These are phyloP conservation scores for Yoshiicerus persimilis DNA, from an alignment of 1,140 invertebrate species.

Conservation along the genomic window DNA sequence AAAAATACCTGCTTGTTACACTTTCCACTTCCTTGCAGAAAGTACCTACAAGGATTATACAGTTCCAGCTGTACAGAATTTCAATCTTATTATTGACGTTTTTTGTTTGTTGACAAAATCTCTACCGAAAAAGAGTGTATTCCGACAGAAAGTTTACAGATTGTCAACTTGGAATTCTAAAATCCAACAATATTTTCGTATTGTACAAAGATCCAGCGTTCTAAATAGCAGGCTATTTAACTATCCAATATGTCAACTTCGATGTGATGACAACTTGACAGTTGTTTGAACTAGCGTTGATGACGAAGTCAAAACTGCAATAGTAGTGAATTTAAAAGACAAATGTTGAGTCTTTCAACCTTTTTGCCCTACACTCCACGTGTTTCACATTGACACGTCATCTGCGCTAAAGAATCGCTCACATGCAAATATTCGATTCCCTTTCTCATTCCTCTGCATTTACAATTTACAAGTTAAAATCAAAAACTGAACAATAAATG, in stretches of 20 bases:
- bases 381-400: constrained; percentile 21
- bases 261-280: background rate
- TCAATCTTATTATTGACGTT: background rate
- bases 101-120: background rate
- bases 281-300: background rate
- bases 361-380: constrained; percentile 2
- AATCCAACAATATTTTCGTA: too few relatives aligned
- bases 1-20: background rate
- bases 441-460: background rate
- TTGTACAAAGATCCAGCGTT: too few relatives aligned
- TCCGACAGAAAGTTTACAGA: too few relatives aligned
- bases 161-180: too few relatives aligned
- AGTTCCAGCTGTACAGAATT: background rate
- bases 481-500: too few relatives aligned
- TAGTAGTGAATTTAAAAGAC: background rate
- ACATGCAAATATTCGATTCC: background rate
- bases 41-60: background rate
- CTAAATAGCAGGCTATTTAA: too few relatives aligned
- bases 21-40: background rate
- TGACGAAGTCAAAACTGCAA: background rate
- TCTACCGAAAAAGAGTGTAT: too few relatives aligned
- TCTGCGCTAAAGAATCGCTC: background rate
- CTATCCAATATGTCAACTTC: background rate
- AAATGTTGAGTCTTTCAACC: constrained; percentile 2
- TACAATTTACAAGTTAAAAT: background rate